Evolutionary conservation across 2,113 vertebrate genomes (phyloP).

Genomic region (Etheostoma cragini): DNA sequence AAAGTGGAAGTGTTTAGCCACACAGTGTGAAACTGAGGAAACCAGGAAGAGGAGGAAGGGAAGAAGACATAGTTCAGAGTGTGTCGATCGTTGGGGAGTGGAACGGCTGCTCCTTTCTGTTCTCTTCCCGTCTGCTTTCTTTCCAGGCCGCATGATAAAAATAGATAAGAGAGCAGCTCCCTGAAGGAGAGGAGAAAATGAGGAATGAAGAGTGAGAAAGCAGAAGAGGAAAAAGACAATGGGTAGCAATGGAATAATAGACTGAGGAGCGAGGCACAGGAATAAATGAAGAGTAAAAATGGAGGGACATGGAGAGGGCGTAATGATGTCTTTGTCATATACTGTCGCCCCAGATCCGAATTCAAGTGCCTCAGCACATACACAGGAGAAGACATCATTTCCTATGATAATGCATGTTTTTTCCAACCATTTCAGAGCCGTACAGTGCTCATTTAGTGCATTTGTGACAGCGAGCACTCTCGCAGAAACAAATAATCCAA

Average conservation of each 20-base stretch:
- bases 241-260: constrained; percentile 28
- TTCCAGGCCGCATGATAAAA: constrained; percentile 78
- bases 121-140: constrained; percentile 54
- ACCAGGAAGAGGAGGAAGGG: neutral
- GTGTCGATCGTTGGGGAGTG: constrained; percentile 26
- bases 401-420: no score
- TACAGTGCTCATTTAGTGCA: neutral
- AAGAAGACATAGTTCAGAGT: constrained; percentile 12
- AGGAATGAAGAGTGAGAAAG: constrained; percentile 56
- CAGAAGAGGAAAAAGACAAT: constrained; percentile 47
- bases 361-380: neutral
- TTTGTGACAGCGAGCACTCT: neutral
- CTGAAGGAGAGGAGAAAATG: constrained; percentile 57
- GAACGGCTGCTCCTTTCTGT: constrained; percentile 38
- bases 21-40: neutral
- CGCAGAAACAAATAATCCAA: neutral
- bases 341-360: neutral
- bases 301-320: neutral
- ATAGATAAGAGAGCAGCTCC: constrained; percentile 82
- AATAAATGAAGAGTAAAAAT: constrained; percentile 11
- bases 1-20: constrained; percentile 13
- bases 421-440: no score
- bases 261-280: neutral
- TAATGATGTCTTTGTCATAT: constrained; percentile 1
- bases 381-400: neutral